Conservation (phyloP, 2,888 invertebrate genomes). For the Acleris emargana region DNA sequence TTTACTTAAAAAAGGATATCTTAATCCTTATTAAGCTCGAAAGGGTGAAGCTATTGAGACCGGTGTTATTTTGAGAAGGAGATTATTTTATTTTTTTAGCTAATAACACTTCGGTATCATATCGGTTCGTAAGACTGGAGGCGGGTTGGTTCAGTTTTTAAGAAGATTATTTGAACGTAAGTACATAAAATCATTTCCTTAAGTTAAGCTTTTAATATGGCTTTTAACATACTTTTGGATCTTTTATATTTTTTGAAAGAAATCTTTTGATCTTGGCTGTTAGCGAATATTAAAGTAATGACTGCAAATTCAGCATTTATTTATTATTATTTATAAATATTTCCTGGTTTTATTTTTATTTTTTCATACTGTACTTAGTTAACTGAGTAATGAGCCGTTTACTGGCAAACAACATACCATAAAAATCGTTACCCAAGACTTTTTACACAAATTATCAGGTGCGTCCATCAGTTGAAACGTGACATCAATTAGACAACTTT, state of each 20-base stretch:
- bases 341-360: no score
- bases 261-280: background rate
- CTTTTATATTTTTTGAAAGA: conserved; percentile 1
- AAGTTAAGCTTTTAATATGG: conserved; percentile 35
- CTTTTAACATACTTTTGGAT: conserved; percentile 21
- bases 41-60: conserved; percentile 71
- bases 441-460: no score
- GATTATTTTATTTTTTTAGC: conserved; percentile 63
- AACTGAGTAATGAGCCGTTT: no score
- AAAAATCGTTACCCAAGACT: no score
- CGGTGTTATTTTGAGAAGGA: conserved; percentile 74
- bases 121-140: conserved; percentile 65
- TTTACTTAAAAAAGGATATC: conserved; percentile 78
- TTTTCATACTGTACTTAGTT: no score
- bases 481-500: conserved; percentile 8
- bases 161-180: conserved; percentile 55
- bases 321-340: no score
- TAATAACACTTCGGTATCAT: conserved; percentile 58
- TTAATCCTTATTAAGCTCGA: conserved; percentile 79
- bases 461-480: background rate
- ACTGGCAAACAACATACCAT: no score
- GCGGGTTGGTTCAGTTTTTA: conserved; percentile 43
- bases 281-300: background rate
- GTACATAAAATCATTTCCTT: conserved; percentile 36
- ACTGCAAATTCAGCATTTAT: no score